Evolutionary conservation across 92 coral and sea anemone genomes (phyloP), one percentile per base, ranked within the genome.

Genomic region (Parazoanthus darwini): DNA sequence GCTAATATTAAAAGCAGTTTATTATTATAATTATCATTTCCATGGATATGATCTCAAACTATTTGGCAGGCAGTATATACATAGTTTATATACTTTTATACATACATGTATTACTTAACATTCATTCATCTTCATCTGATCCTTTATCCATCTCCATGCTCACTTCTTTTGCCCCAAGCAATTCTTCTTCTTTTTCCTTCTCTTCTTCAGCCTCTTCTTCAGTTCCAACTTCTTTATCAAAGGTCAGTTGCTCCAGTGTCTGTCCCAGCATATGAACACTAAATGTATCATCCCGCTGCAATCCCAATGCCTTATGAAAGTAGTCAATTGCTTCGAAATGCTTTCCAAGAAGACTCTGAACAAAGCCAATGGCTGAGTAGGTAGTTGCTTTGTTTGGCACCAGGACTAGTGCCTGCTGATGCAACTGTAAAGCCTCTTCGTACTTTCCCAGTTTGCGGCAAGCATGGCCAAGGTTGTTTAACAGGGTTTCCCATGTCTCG

Each of bases 211-310:
- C 88, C 16, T 90, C 93, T 26, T 90, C 92, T 79, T 89, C 90
- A 9, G 76, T 91, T 39, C 92, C 94, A 4, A 94, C 92, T 29
- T 90, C 82, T 13, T 87, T 82, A 77, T 95, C 97, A 84, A 97
- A 76, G 2, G 98, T 91, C 33, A 97, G 88, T 83, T 97, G 98
- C 76, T 97, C 96, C 59, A 97, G 92, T 67, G 98, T 94, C 86
- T 95, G 94, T 54, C 98, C 97, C n/a, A 97, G 93, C 99, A 97
- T 97, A 86, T 97, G 99, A 68, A 97, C 98, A 88, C 99, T 95
- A 88, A 97, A 97, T 8, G 99, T 97, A 82, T 97, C 99, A 75
- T 97, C 99, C 46, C 98, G 91, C 81, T 96, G 96, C 36, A 97
- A 83, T 37, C 99, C 98, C 63, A 97, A 85, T n/a, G 99, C 99